phyloP scores from a whole-genome alignment of 2,888 invertebrate species.

The Pyrrhosoma nymphula region DNA sequence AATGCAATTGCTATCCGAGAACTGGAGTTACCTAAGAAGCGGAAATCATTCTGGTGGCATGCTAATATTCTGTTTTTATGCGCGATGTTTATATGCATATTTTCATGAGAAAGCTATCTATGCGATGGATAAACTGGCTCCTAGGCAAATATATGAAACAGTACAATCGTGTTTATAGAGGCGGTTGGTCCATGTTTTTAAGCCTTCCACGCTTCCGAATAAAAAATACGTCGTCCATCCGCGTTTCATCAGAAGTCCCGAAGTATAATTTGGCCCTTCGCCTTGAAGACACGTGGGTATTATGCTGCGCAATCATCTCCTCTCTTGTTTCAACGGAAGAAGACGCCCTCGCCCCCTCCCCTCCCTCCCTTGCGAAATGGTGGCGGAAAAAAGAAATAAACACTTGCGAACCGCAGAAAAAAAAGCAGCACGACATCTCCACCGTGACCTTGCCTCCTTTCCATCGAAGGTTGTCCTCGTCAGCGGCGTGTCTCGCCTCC shows the following conservation, averaged over 20 bases:
- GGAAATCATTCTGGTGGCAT: no score
- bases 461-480: neutral
- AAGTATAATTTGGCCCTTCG: neutral
- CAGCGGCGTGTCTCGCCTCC: no score
- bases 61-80: no score
- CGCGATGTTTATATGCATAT: no score
- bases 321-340: neutral
- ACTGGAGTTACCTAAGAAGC: no score
- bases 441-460: neutral
- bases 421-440: neutral
- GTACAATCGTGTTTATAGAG: neutral
- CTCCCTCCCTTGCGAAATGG: neutral
- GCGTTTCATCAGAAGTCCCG: neutral
- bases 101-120: no score
- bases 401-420: neutral
- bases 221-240: neutral
- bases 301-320: neutral
- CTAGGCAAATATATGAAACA: neutral
- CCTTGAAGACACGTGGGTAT: no score
- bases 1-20: no score
- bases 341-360: neutral
- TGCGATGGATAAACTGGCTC: no score
- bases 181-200: neutral
- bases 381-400: neutral
- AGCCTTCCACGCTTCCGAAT: neutral